Evolutionary conservation across 2,113 vertebrate species (phyloP).

Genomic region (Etheostoma spectabile): DNA sequence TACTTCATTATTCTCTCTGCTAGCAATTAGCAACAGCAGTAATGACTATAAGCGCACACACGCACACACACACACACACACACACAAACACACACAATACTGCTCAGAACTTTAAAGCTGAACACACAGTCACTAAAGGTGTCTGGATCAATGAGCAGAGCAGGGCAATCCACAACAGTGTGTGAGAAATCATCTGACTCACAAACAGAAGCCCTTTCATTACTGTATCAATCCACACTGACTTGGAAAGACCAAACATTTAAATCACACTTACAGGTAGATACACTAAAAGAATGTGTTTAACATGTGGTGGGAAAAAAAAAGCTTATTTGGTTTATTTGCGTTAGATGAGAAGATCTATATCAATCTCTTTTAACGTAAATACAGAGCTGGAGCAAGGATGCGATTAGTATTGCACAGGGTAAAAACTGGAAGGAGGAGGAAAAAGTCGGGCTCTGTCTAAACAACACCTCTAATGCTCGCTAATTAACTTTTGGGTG

Average conservation of each 20-base stretch:
- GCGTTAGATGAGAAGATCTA: background rate
- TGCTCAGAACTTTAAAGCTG: slow-evolving; percentile 3
- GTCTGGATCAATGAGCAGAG: background rate
- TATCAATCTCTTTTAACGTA: background rate
- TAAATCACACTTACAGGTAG: background rate
- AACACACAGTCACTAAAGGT: background rate
- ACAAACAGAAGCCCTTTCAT: background rate
- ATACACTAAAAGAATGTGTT: background rate
- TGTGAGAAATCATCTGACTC: background rate
- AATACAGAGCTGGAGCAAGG: background rate
- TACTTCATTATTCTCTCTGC: slow-evolving; percentile 47
- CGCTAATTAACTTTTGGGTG: no score
- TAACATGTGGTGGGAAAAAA: background rate
- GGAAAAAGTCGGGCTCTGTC: background rate
- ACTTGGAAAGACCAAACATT: background rate
- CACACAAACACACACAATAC: slow-evolving; percentile 6
- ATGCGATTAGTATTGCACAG: background rate
- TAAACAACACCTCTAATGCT: no score
- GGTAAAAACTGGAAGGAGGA: background rate
- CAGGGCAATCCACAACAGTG: background rate
- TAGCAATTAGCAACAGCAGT: slow-evolving; percentile 35
- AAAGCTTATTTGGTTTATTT: background rate
- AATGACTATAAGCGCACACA: slow-evolving; percentile 27
- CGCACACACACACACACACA: no score
- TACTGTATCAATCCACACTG: background rate